Evolutionary conservation across 23 tunicate species (phyloP).

Genomic region (Ciona savignyi): DNA sequence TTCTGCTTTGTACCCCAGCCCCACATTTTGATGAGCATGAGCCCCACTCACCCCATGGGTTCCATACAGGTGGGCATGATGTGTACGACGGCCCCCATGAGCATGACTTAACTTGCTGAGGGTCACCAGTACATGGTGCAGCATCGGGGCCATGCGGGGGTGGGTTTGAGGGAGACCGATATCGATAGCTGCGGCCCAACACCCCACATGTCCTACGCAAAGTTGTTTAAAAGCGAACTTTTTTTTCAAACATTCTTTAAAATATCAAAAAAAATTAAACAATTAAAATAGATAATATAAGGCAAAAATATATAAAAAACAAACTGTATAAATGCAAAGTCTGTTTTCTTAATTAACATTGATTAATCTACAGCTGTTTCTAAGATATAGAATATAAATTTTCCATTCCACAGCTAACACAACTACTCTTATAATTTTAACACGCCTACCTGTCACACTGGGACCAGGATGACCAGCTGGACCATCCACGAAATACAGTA

Average conservation of each 20-base stretch:
- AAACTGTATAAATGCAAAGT: too few species aligned
- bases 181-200: slow-evolving; percentile 4
- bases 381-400: too few species aligned
- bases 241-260: too few species aligned
- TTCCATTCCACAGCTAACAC: too few species aligned
- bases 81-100: not conserved
- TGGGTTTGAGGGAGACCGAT: slow-evolving; percentile 34
- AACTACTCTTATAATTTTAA: too few species aligned
- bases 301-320: too few species aligned
- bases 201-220: slow-evolving; percentile 33
- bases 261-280: too few species aligned
- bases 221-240: too few species aligned
- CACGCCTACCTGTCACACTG: slow-evolving; percentile 52
- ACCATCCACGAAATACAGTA: slow-evolving; percentile 33
- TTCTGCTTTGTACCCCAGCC: slow-evolving; percentile 18
- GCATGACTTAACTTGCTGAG: slow-evolving; percentile 11
- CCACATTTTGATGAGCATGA: slow-evolving; percentile 44
- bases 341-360: too few species aligned
- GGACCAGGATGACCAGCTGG: slow-evolving; percentile 66
- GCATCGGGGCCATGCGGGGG: slow-evolving; percentile 1
- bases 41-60: slow-evolving; percentile 27
- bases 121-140: slow-evolving; percentile 8
- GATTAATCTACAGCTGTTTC: too few species aligned
- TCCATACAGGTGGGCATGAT: slow-evolving; percentile 29
- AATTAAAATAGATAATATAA: too few species aligned